These are phyloP conservation scores for Ophonus ardosiacus DNA, from an alignment of 2,888 invertebrate species.

Conservation along the genomic window DNA sequence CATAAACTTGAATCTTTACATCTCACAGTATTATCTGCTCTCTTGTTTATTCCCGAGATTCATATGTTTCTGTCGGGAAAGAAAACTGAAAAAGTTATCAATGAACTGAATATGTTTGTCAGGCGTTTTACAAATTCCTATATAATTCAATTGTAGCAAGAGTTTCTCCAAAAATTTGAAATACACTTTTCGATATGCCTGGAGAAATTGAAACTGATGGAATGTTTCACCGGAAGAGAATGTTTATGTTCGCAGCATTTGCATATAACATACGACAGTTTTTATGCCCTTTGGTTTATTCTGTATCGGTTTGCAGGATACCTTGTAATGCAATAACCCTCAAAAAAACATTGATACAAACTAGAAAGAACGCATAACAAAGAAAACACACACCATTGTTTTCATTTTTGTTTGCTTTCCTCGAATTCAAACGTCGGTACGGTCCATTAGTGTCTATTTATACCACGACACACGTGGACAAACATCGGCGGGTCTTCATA, in stretches of 20 bases:
- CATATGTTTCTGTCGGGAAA: neutral
- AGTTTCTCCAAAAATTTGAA: slow-evolving; percentile 39
- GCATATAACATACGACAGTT: slow-evolving; percentile 38
- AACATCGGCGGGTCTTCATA: slow-evolving; percentile 7
- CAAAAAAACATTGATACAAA: slow-evolving; percentile 33
- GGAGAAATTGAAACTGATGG: slow-evolving; percentile 27
- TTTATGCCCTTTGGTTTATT: slow-evolving; percentile 34
- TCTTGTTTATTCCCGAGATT: slow-evolving; percentile 24
- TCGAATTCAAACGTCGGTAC: slow-evolving; percentile 43
- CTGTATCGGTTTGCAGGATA: slow-evolving; percentile 22
- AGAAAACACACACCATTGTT: slow-evolving; percentile 42
- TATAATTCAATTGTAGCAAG: slow-evolving; percentile 50
- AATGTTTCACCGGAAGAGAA: slow-evolving; percentile 21
- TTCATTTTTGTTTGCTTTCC: slow-evolving; percentile 39
- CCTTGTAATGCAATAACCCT: slow-evolving; percentile 45
- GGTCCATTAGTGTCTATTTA: slow-evolving; percentile 51
- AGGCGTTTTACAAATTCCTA: slow-evolving; percentile 40
- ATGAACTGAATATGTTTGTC: slow-evolving; percentile 11
- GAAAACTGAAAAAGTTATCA: slow-evolving; percentile 10
- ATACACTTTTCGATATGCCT: slow-evolving; percentile 37
- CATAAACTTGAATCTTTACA: slow-evolving; percentile 21
- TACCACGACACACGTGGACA: slow-evolving; percentile 42
- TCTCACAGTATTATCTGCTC: neutral
- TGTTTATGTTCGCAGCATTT: slow-evolving; percentile 25
- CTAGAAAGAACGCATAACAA: slow-evolving; percentile 26